Evolutionary conservation across 2,888 invertebrate genomes (phyloP).

Genomic region (Diabrotica balteata): DNA sequence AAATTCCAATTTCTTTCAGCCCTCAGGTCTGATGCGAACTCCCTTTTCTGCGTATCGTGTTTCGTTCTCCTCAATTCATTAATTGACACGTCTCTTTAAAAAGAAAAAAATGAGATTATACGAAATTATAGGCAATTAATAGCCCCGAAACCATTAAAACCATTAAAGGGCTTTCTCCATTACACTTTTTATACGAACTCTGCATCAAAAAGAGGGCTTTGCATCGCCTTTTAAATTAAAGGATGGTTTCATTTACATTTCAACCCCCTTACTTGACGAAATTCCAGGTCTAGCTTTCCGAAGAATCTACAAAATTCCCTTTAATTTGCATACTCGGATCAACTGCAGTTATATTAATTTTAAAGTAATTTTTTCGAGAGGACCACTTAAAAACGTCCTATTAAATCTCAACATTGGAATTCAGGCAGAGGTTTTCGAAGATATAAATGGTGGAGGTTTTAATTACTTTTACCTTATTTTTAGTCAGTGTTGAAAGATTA

Average conservation of each 20-base stretch:
- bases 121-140: constrained; percentile 21
- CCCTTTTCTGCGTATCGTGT: constrained; percentile 4
- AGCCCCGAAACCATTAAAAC: constrained; percentile 17
- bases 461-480: no score
- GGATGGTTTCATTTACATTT: constrained; percentile 18
- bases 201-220: constrained; percentile 18
- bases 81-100: constrained; percentile 10
- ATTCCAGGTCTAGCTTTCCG: constrained; percentile 4
- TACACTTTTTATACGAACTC: constrained; percentile 16
- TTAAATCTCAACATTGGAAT: no score
- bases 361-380: no score
- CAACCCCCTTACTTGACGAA: constrained; percentile 6
- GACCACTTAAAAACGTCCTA: no score
- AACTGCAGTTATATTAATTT: no score
- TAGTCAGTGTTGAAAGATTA: no score
- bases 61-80: constrained; percentile 9
- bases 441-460: no score
- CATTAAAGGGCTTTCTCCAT: constrained; percentile 19
- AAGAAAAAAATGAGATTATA: not conserved
- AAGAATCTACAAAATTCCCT: not conserved
- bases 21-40: not conserved
- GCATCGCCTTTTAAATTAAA: constrained; percentile 7
- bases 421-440: no score
- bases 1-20: constrained; percentile 1
- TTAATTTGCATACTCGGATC: no score